phyloP scores from a whole-genome alignment of 2,113 vertebrate genomes.

The Platanista minor region DNA sequence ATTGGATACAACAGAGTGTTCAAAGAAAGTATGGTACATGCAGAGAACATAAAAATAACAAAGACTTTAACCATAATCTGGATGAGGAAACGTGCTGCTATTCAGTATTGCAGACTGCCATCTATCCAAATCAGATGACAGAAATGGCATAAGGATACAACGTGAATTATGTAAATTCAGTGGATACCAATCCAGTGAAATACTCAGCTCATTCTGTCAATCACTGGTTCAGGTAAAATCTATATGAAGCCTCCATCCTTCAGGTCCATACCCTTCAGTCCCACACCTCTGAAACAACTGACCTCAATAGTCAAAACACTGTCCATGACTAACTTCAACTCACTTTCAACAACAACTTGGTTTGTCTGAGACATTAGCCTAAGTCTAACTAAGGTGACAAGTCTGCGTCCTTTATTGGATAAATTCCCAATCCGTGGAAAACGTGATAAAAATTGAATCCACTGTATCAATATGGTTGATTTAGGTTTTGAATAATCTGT shows the following conservation, averaged over 20 bases:
- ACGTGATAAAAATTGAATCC: background rate
- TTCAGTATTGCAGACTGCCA: background rate
- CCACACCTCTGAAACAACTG: background rate
- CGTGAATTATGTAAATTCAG: background rate
- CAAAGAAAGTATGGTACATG: background rate
- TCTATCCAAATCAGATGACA: background rate
- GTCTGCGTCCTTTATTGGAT: background rate
- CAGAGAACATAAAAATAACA: background rate
- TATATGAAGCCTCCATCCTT: background rate
- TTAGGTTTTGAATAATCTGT: background rate
- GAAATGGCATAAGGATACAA: background rate
- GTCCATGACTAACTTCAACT: background rate
- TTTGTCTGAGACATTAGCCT: background rate
- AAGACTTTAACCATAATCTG: background rate
- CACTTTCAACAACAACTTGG: background rate
- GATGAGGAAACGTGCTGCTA: background rate
- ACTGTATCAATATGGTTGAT: background rate
- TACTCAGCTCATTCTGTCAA: background rate
- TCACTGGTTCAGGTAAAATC: background rate
- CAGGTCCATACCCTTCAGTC: background rate
- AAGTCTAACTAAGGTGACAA: background rate
- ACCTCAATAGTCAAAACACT: background rate
- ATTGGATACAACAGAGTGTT: background rate
- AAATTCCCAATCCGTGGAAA: background rate
- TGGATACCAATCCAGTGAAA: background rate